Evolutionary conservation across 2,888 invertebrate species (phyloP).

Genomic region (Heterodera filipjevi): DNA sequence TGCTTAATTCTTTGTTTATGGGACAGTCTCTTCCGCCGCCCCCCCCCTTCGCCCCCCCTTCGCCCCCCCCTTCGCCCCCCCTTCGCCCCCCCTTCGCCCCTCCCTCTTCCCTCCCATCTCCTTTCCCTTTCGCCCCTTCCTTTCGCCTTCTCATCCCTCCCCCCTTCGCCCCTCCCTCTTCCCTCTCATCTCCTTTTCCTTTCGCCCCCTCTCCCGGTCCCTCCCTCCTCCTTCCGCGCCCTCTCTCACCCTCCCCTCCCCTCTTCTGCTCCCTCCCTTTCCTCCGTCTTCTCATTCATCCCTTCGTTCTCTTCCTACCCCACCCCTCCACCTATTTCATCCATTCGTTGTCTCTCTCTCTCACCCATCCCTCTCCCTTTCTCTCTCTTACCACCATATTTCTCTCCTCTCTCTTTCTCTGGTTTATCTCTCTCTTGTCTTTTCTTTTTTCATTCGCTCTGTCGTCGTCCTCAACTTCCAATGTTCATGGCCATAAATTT

Average conservation of each 20-base stretch:
- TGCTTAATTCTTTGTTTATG: constrained; percentile 1
- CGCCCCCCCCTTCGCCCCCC: neutral
- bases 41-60: neutral
- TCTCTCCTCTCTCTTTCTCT: no score
- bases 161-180: neutral
- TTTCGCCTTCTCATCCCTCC: neutral
- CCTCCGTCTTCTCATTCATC: no score
- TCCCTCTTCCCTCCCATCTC: neutral
- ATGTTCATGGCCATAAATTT: neutral
- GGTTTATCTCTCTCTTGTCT: no score
- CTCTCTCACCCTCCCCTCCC: no score
- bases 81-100: neutral
- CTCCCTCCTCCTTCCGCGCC: no score
- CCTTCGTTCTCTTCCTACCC: neutral
- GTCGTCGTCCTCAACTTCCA: neutral
- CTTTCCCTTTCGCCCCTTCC: neutral
- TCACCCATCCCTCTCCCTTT: no score
- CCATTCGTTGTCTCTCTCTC: neutral
- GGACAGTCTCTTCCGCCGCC: neutral
- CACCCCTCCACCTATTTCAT: neutral
- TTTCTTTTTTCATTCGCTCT: no score
- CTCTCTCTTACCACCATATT: no score
- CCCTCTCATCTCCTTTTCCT: neutral
- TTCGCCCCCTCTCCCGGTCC: no score
- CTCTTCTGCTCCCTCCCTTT: no score